phyloP scores from a whole-genome alignment of 1,140 invertebrate species.

The Megalopta genalis region DNA sequence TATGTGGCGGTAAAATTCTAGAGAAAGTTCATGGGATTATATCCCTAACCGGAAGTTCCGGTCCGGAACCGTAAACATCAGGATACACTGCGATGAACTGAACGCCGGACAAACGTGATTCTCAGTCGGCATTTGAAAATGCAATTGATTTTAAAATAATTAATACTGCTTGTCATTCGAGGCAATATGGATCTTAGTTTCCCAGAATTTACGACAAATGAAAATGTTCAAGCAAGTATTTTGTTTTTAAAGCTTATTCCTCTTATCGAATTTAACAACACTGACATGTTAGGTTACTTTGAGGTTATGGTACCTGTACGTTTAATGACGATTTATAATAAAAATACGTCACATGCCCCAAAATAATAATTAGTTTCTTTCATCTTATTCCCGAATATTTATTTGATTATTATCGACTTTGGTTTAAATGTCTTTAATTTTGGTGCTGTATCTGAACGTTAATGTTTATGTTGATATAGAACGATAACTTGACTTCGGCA shows the following conservation, averaged over 20 bases:
- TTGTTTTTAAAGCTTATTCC: neutral
- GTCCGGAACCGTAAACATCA: constrained; percentile 37
- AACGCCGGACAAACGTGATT: constrained; percentile 37
- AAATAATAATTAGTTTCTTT: too few species aligned
- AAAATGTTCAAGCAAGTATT: constrained; percentile 18
- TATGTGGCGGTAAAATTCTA: too few species aligned
- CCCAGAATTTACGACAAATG: neutral
- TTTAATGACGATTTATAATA: neutral
- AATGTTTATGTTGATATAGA: constrained; percentile 38
- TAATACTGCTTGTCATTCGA: constrained; percentile 34
- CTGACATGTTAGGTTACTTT: constrained; percentile 16
- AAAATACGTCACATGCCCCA: neutral
- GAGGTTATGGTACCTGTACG: constrained; percentile 9
- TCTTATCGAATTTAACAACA: constrained; percentile 1
- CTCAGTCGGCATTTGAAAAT: neutral
- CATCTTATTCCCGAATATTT: neutral
- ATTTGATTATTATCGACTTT: too few species aligned
- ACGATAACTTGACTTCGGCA: constrained; percentile 35
- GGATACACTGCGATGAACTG: neutral
- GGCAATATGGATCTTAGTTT: constrained; percentile 23
- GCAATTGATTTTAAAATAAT: neutral
- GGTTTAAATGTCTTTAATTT: too few species aligned
- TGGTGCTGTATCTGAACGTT: neutral
- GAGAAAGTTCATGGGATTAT: neutral
- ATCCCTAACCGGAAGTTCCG: too few species aligned